Base-by-base conservation (phyloP, 1,140 invertebrate genomes). In the Mizuhopecten yessoensis region DNA sequence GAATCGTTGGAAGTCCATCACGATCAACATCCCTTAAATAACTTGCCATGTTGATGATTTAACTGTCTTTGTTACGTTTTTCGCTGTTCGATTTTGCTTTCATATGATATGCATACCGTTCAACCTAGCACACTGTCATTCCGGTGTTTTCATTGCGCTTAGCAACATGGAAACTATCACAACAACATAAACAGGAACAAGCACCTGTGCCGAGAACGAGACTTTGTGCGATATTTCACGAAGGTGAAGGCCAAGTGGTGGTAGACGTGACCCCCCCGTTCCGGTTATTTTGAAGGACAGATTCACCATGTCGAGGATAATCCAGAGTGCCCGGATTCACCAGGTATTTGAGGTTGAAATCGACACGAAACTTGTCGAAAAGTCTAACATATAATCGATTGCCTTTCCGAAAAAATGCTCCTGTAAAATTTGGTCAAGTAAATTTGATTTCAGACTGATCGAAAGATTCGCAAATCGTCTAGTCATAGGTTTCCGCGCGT, bases 1-100 rank as follows among this genome's bases (percentile, higher is more conserved):
- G 86, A 34, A 94, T 93, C 33, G 91, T 90, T 89, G 94, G 94
- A 36, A 93, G 91, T 45, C 93, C 93, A 39, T 94, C 91, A 11
- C 91, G 91, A 29, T 94, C 92, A n/a, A 75, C 5, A 9, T 92
- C 90, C 75, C 90, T 91, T 13, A 92, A 89, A 91, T 94, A 94
- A 88, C 92, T 94, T 33, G 94, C 94, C 94, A 94, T 94, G 42
- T 34, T 42, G 42, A 33, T 33, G 29, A 34, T 34, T 75, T 20
- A n/a, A 87, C 36, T 87, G 90, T 42, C 7, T 49, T 17, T 45
- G 34, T 7, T 86, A 87, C 23, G 15, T 49, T 87, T 87, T 20
- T 90, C 23, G 34, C 23, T 29, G 36, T 87, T 34, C 33, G 87
- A 23, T 89, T 20, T 34, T 49, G 57, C 20, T 86, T 33, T 87